Evolutionary conservation across 2,888 invertebrate species (phyloP).

Genomic region (Ichneumon xanthorius): DNA sequence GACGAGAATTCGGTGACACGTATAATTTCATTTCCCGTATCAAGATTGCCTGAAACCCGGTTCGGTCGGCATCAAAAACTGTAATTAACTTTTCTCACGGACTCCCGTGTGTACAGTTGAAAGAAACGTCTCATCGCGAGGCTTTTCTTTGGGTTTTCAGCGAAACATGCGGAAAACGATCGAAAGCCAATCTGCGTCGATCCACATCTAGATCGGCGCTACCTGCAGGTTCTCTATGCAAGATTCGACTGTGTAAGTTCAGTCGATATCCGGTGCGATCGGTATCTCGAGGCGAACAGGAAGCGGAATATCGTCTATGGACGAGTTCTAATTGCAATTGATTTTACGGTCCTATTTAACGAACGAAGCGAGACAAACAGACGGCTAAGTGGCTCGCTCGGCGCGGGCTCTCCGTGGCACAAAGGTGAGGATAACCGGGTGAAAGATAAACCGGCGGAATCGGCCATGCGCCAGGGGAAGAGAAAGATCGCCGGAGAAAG

Average conservation of each 20-base stretch:
- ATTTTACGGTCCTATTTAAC: conserved; percentile 38
- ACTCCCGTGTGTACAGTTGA: too few species aligned
- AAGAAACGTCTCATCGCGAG: too few species aligned
- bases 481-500: conserved; percentile 57
- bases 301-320: background rate
- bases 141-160: too few species aligned
- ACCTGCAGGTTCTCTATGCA: background rate
- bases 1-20: background rate
- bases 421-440: conserved; percentile 49
- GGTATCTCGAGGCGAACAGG: conserved; percentile 3
- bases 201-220: background rate
- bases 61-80: background rate
- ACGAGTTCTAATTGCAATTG: conserved; percentile 55
- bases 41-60: background rate
- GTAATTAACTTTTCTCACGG: background rate
- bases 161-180: background rate
- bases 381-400: conserved; percentile 54
- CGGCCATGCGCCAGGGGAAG: conserved; percentile 29
- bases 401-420: conserved; percentile 1
- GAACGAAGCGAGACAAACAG: conserved; percentile 59
- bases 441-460: conserved; percentile 54
- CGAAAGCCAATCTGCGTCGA: background rate
- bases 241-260: conserved; percentile 44
- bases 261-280: background rate
- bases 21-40: background rate